Percentiles rank a stretch among this genome's conserved stretches.
phyloP scores from a whole-genome alignment of 2,797 vertebrate species.

The Centroberyx gerrardi region DNA sequence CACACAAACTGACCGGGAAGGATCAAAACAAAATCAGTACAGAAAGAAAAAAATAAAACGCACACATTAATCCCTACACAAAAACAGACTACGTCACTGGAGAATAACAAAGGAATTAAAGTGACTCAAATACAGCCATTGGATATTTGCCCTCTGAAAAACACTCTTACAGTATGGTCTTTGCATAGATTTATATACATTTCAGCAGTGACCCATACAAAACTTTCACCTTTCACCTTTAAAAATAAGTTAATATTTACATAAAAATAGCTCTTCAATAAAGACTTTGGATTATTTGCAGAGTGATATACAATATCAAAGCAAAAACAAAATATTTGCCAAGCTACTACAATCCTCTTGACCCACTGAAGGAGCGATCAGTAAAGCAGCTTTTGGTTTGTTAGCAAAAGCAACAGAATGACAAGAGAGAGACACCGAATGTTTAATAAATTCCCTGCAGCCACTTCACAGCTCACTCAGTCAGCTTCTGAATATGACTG shows the following conservation, averaged over 20 bases:
- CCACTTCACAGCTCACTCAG: too few relatives aligned
- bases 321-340: conserved; percentile 5
- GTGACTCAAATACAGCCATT: conserved; percentile 34
- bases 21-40: neutral
- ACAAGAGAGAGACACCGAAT: neutral
- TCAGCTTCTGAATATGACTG: neutral
- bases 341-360: neutral
- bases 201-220: conserved; percentile 49
- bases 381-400: conserved; percentile 11
- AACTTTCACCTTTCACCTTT: neutral
- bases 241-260: conserved; percentile 86
- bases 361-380: conserved; percentile 3
- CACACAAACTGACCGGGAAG: neutral
- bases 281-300: conserved; percentile 58
- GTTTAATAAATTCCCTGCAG: too few relatives aligned
- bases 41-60: neutral
- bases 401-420: conserved; percentile 5
- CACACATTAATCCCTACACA: neutral
- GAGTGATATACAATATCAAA: conserved; percentile 22
- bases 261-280: conserved; percentile 50
- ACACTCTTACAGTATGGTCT: conserved; percentile 28
- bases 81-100: conserved; percentile 1
- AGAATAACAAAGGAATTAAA: neutral
- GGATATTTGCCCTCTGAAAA: conserved; percentile 23
- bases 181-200: conserved; percentile 78